These are phyloP conservation scores for Camponotus vicinus DNA, from an alignment of 1,140 invertebrate species.

Conservation along the genomic window DNA sequence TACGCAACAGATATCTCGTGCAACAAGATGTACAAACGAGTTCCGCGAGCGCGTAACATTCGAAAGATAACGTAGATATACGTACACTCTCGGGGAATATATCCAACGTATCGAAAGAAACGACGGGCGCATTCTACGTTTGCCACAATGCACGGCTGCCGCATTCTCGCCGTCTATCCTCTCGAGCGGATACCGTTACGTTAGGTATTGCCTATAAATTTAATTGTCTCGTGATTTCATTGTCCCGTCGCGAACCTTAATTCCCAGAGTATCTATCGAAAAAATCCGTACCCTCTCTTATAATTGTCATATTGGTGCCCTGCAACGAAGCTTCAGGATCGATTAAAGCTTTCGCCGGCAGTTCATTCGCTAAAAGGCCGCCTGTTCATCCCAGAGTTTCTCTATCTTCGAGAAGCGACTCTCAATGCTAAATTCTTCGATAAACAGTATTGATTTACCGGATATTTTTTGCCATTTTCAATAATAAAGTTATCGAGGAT, in stretches of 20 bases:
- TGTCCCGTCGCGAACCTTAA: conserved; percentile 36
- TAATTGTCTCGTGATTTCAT: conserved; percentile 43
- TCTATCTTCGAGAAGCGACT: background rate
- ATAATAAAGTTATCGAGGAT: background rate
- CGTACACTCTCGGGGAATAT: conserved; percentile 26
- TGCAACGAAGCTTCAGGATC: background rate
- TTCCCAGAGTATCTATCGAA: background rate
- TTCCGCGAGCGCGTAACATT: conserved; percentile 21
- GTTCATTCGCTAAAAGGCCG: background rate
- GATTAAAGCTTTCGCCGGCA: background rate
- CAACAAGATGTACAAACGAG: background rate
- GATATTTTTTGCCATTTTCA: background rate
- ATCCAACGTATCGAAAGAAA: conserved; percentile 22
- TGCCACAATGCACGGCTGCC: conserved; percentile 23
- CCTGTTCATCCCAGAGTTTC: background rate
- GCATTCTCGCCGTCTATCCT: conserved; percentile 65
- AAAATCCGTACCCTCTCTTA: background rate
- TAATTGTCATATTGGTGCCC: background rate
- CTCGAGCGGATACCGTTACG: conserved; percentile 40
- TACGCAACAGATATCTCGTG: background rate
- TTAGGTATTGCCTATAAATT: conserved; percentile 48
- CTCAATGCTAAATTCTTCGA: background rate
- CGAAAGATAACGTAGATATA: conserved; percentile 19
- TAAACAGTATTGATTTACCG: background rate
- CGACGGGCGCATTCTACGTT: conserved; percentile 1